Percentiles rank a stretch among this genome's conserved stretches.
These are phyloP conservation scores for Sapayoa aenigma DNA, from an alignment of 2,113 vertebrate species.

Conservation along the genomic window DNA sequence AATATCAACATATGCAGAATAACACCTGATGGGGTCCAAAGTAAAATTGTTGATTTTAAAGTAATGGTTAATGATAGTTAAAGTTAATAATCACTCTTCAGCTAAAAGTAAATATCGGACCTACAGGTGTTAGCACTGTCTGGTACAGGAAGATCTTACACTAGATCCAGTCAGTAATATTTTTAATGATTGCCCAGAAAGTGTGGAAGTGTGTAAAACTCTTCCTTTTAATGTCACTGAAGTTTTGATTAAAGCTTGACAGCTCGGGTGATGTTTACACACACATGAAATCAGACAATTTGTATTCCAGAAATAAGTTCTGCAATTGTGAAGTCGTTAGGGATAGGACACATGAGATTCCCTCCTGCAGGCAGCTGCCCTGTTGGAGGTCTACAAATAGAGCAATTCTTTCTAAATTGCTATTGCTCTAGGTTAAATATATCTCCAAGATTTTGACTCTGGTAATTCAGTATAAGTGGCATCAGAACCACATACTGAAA, in stretches of 20 bases:
- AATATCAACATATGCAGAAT: neutral
- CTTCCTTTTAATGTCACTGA: neutral
- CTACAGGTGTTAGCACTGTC: neutral
- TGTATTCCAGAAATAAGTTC: neutral
- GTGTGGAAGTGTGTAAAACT: neutral
- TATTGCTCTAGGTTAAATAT: neutral
- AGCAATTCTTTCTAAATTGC: neutral
- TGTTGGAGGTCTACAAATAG: neutral
- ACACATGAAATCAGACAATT: neutral
- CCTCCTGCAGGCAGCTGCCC: neutral
- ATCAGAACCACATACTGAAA: neutral
- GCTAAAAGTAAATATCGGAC: neutral
- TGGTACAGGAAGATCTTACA: neutral
- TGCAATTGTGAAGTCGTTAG: neutral
- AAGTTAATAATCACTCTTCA: neutral
- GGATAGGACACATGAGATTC: neutral
- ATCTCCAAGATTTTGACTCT: neutral
- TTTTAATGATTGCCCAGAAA: neutral
- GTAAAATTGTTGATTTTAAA: neutral
- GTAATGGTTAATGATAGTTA: neutral
- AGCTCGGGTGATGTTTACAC: neutral
- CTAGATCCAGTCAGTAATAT: neutral
- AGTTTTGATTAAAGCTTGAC: neutral
- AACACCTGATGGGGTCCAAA: neutral
- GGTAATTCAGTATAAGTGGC: neutral